Base-by-base conservation (phyloP, 1,140 invertebrate species). In the Cecropterus lyciades region DNA sequence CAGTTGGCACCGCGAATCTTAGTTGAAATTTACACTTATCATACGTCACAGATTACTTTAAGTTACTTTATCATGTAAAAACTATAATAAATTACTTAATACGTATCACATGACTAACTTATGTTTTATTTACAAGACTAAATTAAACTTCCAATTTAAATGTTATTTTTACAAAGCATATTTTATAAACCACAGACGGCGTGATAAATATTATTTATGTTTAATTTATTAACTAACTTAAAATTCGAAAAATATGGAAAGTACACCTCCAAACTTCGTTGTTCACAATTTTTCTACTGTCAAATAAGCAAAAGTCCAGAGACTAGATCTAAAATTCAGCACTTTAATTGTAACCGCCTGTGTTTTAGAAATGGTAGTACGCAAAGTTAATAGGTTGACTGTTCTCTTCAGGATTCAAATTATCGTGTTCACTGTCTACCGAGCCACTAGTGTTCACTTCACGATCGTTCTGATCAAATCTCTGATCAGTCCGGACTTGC, bases 361-460 rank as follows among this genome's bases (percentile, higher is more conserved):
- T 43, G 40, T 11, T 46, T 78, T 80, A 89, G 62, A 90, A 92
- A 63, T 92, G 89, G 63, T 92, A 92, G 70, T 92, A 92, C 15
- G 89, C 89, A 65, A 90, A 92, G 65, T 92, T 92, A n/a, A 92
- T 92, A 4, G 89, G 89, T 57, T 90, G 79, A 60, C 73, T 75
- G 10, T 85, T 76, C 20, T 77, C 79, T 15, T 80, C 77, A 65
- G 69, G 42, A 65, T 82, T 77, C 15, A 73, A 70, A 16, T 76
- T 60, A 11, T 73, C 71, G 10, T 80, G 72, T 49, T 86, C 87
- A 77, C 80, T 84, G 45, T 86, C 84, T 13, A 77, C 73, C 2
- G 77, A 73, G 24, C 67, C 79, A 73, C 81, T 83, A 42, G 72
- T 72, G 57, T 71, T 77, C 11, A 73, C 63, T 16, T 80, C 78